phyloP scores from a whole-genome alignment of 2,113 vertebrate species.

The Cynocephalus volans region DNA sequence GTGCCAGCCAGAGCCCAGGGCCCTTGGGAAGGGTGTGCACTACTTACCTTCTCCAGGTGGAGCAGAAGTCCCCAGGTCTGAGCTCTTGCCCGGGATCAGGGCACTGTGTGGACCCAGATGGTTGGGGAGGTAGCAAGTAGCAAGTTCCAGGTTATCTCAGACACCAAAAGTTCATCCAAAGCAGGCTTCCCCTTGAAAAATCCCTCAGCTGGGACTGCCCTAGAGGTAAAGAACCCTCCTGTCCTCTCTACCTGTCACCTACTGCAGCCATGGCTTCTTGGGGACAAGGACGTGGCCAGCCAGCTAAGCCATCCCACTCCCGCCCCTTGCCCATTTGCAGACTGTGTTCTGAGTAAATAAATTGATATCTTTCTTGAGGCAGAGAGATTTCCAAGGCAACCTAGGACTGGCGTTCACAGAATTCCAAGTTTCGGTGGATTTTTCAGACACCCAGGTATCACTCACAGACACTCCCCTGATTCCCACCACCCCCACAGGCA shows the following conservation, averaged over 20 bases:
- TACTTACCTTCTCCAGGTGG: background rate
- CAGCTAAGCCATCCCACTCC: background rate
- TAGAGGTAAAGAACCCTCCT: background rate
- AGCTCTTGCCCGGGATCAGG: background rate
- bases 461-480: background rate
- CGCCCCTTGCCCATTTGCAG: background rate
- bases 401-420: background rate
- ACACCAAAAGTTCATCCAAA: background rate
- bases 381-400: background rate
- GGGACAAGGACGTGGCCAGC: background rate
- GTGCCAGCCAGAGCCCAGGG: background rate
- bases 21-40: too few species aligned
- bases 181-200: background rate
- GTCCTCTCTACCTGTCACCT: background rate
- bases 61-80: background rate
- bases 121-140: background rate
- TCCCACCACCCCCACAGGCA: background rate
- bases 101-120: background rate
- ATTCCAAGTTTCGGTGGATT: background rate
- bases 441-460: background rate
- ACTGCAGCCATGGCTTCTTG: background rate
- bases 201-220: background rate
- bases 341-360: background rate
- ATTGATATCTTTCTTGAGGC: background rate
- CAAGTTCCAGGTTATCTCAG: background rate